Percentiles rank a stretch among this genome's conserved stretches.
phyloP scores from a whole-genome alignment of 2,113 vertebrate species.

The Gadus chalcogrammus region DNA sequence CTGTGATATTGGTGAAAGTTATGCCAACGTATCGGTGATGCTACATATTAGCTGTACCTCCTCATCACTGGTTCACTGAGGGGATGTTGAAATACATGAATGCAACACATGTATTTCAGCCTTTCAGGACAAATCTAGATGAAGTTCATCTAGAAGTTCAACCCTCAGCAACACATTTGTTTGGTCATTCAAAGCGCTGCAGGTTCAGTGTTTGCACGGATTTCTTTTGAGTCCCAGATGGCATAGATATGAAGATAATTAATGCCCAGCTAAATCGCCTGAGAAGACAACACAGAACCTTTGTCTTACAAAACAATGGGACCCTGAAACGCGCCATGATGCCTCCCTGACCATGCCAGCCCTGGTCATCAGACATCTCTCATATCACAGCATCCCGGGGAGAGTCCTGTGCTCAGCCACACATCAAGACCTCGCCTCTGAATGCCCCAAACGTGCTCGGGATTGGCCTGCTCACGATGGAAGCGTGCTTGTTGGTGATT shows the following conservation, averaged over 20 bases:
- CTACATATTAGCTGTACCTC: no score
- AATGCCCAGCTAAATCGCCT: slow-evolving; percentile 22
- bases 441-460: slow-evolving; percentile 2
- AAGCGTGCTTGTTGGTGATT: slow-evolving; percentile 52
- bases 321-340: no score
- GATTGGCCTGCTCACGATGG: slow-evolving; percentile 16
- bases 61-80: no score
- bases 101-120: no score
- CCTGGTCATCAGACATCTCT: background rate
- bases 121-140: no score
- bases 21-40: no score
- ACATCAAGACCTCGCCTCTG: background rate
- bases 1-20: no score
- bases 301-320: no score
- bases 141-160: no score
- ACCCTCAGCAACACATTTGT: no score
- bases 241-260: background rate
- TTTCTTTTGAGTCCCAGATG: background rate
- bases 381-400: background rate
- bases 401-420: slow-evolving; percentile 5
- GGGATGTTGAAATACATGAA: no score
- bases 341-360: slow-evolving; percentile 1
- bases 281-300: background rate
- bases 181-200: no score
- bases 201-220: background rate